Base-by-base conservation (phyloP, 2,888 invertebrate genomes). In the Eutolmus rufibarbis region DNA sequence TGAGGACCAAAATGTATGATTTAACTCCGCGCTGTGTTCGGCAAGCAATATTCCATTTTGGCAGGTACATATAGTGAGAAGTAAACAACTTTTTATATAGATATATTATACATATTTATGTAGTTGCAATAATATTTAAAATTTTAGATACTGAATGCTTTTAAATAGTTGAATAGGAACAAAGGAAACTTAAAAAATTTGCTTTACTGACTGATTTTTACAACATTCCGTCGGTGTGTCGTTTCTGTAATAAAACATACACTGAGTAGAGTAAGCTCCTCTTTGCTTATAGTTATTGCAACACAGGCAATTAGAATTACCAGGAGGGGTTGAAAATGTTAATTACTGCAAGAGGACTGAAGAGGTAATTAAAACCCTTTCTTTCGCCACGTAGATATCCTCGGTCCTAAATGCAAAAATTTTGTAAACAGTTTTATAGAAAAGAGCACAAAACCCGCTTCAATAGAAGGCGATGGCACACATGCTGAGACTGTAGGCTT, bases 381-480 rank as follows among this genome's bases (percentile, higher is more conserved):
- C 28, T 7, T 79, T 79, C n/a, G 28, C 28, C n/a, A 78, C 3
- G n/a, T 2, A 51, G 23, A 79, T 79, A 31, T 79, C 51, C 51
- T 51, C 79, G 79, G 79, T 79, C 79, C 79, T 79, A 79, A 79
- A 79, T 79, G 51, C 51, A 79, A 51, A 51, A 51, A 79, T 79
- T 51, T 51, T 79, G 79, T 79, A 79, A 79, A 79, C 79, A 79
- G 28, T 79, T 79, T 79, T 51, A 79, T 79, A 79, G 51, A 79
- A 79, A 79, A 51, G 28, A 28, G 31, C 14, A 79, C 79, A 79
- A 79, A 51, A 46, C 79, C 16, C 51, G 23, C 23, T 28, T 79
- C 31, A 46, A 46, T 79, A 51, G 46, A 31, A 78, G 19, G 43
- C 40, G 37, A 9, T 43, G 43, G 23, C 23, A 46, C 51, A 79